A percentile compares a stretch with the other conserved stretches of the same genome.
These are phyloP conservation scores for Cydia splendana DNA, from an alignment of 1,140 invertebrate genomes.

Conservation along the genomic window DNA sequence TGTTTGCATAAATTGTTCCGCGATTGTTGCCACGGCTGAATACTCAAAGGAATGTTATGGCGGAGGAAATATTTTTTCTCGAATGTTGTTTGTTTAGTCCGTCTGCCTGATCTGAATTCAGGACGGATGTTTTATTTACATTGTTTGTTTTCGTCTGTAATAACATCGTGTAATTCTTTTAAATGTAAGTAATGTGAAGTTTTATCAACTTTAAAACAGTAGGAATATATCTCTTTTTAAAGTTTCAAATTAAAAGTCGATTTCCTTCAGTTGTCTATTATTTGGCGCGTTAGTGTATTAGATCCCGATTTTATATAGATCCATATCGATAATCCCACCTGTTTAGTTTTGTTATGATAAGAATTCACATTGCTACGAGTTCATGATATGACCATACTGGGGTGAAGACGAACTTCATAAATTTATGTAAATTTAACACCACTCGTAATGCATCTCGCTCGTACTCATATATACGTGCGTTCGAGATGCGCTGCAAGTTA, in stretches of 20 bases:
- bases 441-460: neutral
- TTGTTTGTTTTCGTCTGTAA: conserved; percentile 8
- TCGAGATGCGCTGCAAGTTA: neutral
- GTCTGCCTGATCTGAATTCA: conserved; percentile 31
- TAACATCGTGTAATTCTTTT: neutral
- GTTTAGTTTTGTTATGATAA: neutral
- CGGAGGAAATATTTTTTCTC: conserved; percentile 30
- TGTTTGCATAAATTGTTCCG: conserved; percentile 32
- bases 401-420: too few relatives aligned
- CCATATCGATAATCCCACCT: neutral
- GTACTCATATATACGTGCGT: neutral
- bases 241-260: neutral
- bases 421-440: too few relatives aligned
- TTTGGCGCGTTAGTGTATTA: neutral
- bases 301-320: neutral
- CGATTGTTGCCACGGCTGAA: conserved; percentile 27
- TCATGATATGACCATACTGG: neutral
- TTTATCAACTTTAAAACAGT: neutral
- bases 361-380: neutral
- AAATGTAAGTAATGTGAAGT: neutral
- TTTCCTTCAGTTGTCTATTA: neutral
- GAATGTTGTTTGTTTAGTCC: conserved; percentile 30
- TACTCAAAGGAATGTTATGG: conserved; percentile 29
- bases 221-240: too few relatives aligned
- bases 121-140: conserved; percentile 23